Conservation (phyloP, 1,140 invertebrate genomes). For the Geopemphigus sp. region DNA sequence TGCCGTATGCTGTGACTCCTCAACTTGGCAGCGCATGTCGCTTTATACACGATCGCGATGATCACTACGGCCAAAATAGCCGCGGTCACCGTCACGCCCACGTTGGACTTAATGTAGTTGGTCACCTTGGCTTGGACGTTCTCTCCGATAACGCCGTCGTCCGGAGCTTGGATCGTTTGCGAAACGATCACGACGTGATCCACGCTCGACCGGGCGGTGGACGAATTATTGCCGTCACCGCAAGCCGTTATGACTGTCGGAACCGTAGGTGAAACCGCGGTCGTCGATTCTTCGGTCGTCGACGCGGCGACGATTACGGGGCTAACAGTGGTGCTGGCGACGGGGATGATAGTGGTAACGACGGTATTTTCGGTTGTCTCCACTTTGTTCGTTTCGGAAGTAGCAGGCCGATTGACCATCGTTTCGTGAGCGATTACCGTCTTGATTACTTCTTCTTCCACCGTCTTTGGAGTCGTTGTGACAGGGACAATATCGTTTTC, state of each 20-base stretch:
- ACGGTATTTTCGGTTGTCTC: no score
- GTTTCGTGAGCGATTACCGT: no score
- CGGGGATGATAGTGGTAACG: no score
- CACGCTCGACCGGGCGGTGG: not conserved
- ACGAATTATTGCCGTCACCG: not conserved
- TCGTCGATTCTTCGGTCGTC: not conserved
- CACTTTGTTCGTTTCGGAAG: no score
- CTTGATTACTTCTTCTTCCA: not conserved
- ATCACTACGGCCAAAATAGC: not conserved
- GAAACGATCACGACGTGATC: not conserved
- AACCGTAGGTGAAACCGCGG: not conserved
- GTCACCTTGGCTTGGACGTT: not conserved
- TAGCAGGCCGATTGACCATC: no score
- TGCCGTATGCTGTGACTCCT: not conserved
- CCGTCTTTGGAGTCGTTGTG: no score
- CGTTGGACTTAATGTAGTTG: conserved; percentile 19
- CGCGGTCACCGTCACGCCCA: not conserved
- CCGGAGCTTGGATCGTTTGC: conserved; percentile 13
- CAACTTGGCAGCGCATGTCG: not conserved
- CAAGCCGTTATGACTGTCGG: no score
- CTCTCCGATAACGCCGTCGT: not conserved
- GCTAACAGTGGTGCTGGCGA: no score
- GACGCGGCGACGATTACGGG: not conserved
- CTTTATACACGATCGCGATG: conserved; percentile 14
- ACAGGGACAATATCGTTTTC: not conserved